A percentile compares a stretch with the other conserved stretches of the same genome.
Evolutionary conservation across 2,797 vertebrate species (phyloP).

Genomic region (Manis crassicaudata): DNA sequence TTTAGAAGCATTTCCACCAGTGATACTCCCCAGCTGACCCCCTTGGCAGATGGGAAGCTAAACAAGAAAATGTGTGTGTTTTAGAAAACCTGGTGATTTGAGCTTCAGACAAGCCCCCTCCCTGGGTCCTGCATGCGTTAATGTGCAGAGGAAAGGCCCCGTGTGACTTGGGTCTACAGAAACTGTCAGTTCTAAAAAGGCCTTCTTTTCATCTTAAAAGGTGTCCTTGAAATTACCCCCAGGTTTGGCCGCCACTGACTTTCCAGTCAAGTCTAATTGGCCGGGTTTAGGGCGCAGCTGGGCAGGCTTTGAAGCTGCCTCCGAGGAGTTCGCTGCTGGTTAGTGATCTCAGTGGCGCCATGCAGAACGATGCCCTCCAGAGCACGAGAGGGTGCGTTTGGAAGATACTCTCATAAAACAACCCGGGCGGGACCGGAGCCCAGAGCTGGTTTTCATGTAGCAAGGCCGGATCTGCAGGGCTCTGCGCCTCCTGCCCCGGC

Average conservation of each 20-base stretch:
- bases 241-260: neutral
- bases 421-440: neutral
- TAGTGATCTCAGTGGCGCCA: neutral
- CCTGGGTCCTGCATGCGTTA: neutral
- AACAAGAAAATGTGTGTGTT: slow-evolving; percentile 52
- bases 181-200: neutral
- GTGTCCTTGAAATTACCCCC: slow-evolving; percentile 64
- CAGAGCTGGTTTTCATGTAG: neutral
- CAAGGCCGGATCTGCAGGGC: neutral
- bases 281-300: neutral
- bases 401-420: neutral
- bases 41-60: neutral
- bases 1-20: slow-evolving; percentile 53
- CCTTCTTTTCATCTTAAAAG: slow-evolving; percentile 61
- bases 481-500: rapidly evolving
- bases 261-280: slow-evolving; percentile 8
- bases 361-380: too few relatives aligned
- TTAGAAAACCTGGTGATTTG: neutral
- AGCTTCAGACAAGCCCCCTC: neutral
- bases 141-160: slow-evolving; percentile 13
- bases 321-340: neutral
- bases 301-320: neutral
- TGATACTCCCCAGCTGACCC: slow-evolving; percentile 51
- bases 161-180: neutral
- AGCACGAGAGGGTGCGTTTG: neutral